Evolutionary conservation across 2,797 vertebrate species (phyloP).

Genomic region (Notolabrus celidotus): DNA sequence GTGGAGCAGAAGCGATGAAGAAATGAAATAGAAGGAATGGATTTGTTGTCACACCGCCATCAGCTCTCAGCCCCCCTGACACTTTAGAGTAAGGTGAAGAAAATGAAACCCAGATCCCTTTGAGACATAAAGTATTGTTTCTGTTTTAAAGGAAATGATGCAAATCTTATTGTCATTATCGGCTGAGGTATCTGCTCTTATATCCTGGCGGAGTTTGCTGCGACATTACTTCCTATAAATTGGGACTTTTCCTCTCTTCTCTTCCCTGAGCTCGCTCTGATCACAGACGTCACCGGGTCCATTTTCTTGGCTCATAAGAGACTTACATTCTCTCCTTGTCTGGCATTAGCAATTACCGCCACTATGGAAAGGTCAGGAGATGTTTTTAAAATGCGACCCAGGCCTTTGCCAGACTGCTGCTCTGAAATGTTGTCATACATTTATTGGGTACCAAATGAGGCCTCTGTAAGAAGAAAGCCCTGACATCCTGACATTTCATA

Average conservation of each 20-base stretch:
- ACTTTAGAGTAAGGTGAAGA: conserved; percentile 60
- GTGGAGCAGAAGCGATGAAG: conserved; percentile 28
- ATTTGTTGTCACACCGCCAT: conserved; percentile 70
- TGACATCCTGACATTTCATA: conserved; percentile 70
- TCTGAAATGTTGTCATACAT: conserved; percentile 77
- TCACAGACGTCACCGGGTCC: conserved; percentile 41
- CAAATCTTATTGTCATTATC: conserved; percentile 61
- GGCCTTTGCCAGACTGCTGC: conserved; percentile 69
- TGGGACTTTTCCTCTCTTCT: conserved; percentile 24
- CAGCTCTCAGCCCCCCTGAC: conserved; percentile 58
- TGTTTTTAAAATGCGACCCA: conserved; percentile 81
- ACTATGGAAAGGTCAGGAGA: conserved; percentile 83
- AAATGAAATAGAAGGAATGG: conserved; percentile 43
- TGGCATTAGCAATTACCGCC: conserved; percentile 85
- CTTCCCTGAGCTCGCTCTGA: conserved; percentile 8
- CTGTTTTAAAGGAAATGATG: conserved; percentile 55
- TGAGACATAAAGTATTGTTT: conserved; percentile 41
- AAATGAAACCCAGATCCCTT: conserved; percentile 67
- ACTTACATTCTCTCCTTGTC: conserved; percentile 78
- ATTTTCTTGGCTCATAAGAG: conserved; percentile 63
- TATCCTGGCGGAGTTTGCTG: conserved; percentile 15
- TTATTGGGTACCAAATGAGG: conserved; percentile 77
- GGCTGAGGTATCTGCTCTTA: conserved; percentile 23
- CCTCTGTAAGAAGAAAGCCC: conserved; percentile 43
- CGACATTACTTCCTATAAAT: conserved; percentile 19